These are phyloP conservation scores for Pissodes strobi DNA, from an alignment of 1,140 invertebrate genomes.

Conservation along the genomic window DNA sequence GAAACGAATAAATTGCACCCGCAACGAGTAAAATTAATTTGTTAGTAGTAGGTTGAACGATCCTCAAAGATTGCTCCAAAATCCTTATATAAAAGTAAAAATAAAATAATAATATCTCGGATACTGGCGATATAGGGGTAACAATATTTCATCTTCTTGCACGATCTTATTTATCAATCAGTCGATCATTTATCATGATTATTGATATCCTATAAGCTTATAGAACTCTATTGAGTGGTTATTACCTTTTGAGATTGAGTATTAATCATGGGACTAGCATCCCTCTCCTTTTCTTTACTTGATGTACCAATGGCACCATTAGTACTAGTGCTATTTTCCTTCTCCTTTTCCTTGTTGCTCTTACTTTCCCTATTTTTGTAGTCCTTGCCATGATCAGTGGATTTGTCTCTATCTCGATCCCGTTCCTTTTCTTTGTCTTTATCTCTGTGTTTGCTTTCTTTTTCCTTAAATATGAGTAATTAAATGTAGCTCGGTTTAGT, in stretches of 20 bases:
- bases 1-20: no score
- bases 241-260: conserved; percentile 11
- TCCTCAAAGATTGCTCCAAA: no score
- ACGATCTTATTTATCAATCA: no score
- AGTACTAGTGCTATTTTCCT: conserved; percentile 21
- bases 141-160: no score
- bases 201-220: no score
- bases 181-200: no score
- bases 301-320: not conserved
- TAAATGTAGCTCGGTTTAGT: conserved; percentile 22
- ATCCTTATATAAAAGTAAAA: no score
- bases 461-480: conserved; percentile 12
- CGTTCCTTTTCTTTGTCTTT: conserved; percentile 48
- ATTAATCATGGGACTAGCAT: conserved; percentile 6
- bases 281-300: conserved; percentile 17
- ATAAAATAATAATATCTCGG: no score
- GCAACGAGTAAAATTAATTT: no score
- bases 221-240: no score
- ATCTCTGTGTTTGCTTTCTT: conserved; percentile 51
- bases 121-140: no score
- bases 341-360: conserved; percentile 40
- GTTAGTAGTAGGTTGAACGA: no score
- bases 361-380: conserved; percentile 48
- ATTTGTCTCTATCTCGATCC: conserved; percentile 29
- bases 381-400: conserved; percentile 35